Conservation (phyloP, 2,888 invertebrate species). For the Archips xylosteana region DNA sequence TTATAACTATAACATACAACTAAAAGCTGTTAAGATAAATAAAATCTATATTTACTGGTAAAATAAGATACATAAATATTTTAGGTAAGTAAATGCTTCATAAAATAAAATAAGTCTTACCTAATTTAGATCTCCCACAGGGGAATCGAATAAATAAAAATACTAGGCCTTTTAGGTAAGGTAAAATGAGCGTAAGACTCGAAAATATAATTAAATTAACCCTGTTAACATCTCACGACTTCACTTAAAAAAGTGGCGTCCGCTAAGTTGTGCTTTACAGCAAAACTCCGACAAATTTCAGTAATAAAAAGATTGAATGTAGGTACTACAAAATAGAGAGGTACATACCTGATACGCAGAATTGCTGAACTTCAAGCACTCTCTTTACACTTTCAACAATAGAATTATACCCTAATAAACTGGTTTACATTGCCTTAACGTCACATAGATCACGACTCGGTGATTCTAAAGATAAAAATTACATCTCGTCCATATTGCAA, state of each 20-base stretch:
- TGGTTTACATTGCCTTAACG: conserved; percentile 69
- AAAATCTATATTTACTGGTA: conserved; percentile 78
- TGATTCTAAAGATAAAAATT: conserved; percentile 63
- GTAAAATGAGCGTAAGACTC: conserved; percentile 39
- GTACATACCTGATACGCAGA: conserved; percentile 76
- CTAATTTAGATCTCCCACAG: conserved; percentile 51
- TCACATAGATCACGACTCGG: conserved; percentile 72
- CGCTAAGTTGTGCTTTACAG: conserved; percentile 5
- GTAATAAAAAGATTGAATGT: conserved; percentile 31
- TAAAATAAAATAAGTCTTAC: conserved; percentile 53
- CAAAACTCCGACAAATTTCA: conserved; percentile 18
- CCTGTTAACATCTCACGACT: conserved; percentile 66
- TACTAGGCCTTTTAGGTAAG: conserved; percentile 46
- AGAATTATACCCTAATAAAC: conserved; percentile 67
- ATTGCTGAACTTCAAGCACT: conserved; percentile 70
- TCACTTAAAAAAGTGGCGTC: conserved; percentile 16
- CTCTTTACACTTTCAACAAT: conserved; percentile 71
- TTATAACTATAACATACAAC: conserved; percentile 68
- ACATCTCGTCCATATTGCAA: conserved; percentile 70
- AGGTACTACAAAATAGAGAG: conserved; percentile 55
- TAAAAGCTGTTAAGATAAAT: conserved; percentile 80
- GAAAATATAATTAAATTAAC: conserved; percentile 61
- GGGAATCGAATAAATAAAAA: conserved; percentile 62
- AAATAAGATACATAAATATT: conserved; percentile 68
- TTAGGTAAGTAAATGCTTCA: conserved; percentile 70